Percentiles rank a stretch among this genome's conserved stretches.
These are phyloP conservation scores for Turdus rufiventris DNA, from an alignment of 2,113 vertebrate species.

Conservation along the genomic window DNA sequence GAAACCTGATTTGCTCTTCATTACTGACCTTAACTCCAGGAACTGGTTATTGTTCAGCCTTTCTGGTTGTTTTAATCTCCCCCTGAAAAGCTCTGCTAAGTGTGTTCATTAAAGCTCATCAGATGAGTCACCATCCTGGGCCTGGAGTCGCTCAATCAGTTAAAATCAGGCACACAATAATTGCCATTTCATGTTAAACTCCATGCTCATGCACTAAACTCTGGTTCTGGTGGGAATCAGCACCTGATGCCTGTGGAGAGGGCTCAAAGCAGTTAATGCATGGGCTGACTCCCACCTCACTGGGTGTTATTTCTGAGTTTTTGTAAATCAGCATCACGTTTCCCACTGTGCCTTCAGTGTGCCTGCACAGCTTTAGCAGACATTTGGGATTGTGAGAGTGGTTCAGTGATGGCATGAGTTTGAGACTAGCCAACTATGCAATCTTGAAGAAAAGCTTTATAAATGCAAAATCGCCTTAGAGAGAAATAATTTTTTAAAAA, in stretches of 20 bases:
- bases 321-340: background rate
- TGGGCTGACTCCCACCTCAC: background rate
- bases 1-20: slow-evolving; percentile 30
- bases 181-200: background rate
- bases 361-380: background rate
- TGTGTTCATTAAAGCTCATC: slow-evolving; percentile 8
- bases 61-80: slow-evolving; percentile 19
- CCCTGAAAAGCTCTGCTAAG: background rate
- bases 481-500: background rate
- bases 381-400: background rate
- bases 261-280: background rate
- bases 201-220: background rate
- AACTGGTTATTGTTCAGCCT: slow-evolving; percentile 12
- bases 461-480: background rate
- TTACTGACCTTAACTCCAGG: slow-evolving; percentile 18
- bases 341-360: background rate
- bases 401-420: background rate
- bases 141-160: background rate
- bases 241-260: background rate
- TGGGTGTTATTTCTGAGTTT: background rate
- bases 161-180: background rate
- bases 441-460: background rate
- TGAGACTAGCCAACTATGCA: background rate
- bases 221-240: background rate
- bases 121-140: background rate